Conservation (phyloP, 2,888 invertebrate species). For the Drosophila neonasuta region DNA sequence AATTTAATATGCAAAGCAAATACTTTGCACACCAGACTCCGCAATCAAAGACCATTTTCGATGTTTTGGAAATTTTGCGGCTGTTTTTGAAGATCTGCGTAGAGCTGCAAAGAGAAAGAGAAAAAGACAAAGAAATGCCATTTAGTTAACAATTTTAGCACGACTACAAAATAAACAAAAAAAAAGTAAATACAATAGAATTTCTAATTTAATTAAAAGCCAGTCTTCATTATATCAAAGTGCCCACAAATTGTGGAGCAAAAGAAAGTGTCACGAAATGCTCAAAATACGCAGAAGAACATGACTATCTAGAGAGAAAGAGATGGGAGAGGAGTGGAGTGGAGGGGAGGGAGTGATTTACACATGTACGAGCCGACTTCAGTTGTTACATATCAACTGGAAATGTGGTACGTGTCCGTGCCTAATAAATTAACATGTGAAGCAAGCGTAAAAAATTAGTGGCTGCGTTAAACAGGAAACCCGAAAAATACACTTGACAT, state of each 20-base stretch:
- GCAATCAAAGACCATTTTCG: constrained; percentile 84
- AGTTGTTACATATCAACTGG: constrained; percentile 52
- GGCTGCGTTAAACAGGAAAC: constrained; percentile 29
- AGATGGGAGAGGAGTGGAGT: not conserved
- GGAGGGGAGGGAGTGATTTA: constrained; percentile 23
- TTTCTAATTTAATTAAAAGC: constrained; percentile 55
- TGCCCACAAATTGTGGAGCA: constrained; percentile 34
- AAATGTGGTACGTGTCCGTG: constrained; percentile 59
- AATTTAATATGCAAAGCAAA: constrained; percentile 88
- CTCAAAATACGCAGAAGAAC: constrained; percentile 15
- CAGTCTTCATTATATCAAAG: constrained; percentile 51
- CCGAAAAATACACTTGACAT: not conserved
- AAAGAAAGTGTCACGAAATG: constrained; percentile 58
- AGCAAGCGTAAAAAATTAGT: constrained; percentile 51
- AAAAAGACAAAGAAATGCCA: constrained; percentile 11
- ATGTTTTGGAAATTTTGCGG: constrained; percentile 71
- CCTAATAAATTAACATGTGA: constrained; percentile 71
- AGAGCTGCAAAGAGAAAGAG: constrained; percentile 53
- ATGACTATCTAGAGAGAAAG: constrained; percentile 23
- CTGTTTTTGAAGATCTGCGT: constrained; percentile 45
- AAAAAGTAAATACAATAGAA: not conserved
- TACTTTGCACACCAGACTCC: constrained; percentile 87
- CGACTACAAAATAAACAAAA: constrained; percentile 1
- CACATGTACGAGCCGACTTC: constrained; percentile 29
- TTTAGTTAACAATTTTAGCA: constrained; percentile 21